Conservation (phyloP, 2,797 vertebrate genomes). For the Carapus acus region DNA sequence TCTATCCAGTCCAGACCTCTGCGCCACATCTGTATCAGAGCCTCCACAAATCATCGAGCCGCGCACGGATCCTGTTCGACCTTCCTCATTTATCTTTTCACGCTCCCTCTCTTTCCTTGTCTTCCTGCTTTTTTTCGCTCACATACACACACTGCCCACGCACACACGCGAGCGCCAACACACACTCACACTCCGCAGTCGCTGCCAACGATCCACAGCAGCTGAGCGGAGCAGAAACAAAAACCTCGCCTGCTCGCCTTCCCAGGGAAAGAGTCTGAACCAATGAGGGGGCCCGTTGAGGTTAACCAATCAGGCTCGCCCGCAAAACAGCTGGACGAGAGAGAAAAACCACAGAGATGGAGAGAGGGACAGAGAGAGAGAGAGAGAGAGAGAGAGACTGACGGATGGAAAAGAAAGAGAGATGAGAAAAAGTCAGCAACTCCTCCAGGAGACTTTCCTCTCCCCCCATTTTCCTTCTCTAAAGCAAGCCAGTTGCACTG, state of each 20-base stretch:
- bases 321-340: slow-evolving; percentile 59
- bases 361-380: no score
- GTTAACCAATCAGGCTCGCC: slow-evolving; percentile 52
- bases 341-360: slow-evolving; percentile 47
- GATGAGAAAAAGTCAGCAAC: slow-evolving; percentile 48
- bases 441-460: slow-evolving; percentile 45
- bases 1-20: slow-evolving; percentile 27
- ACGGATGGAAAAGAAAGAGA: slow-evolving; percentile 44
- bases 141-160: slow-evolving; percentile 16
- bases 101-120: slow-evolving; percentile 48
- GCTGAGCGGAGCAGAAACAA: slow-evolving; percentile 45
- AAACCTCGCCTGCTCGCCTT: slow-evolving; percentile 34
- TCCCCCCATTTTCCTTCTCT: slow-evolving; percentile 31
- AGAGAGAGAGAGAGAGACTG: slow-evolving; percentile 1
- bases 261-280: slow-evolving; percentile 42
- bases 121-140: slow-evolving; percentile 33
- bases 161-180: slow-evolving; percentile 39
- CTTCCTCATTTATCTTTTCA: slow-evolving; percentile 49
- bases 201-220: slow-evolving; percentile 34
- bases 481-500: slow-evolving; percentile 19
- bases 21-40: slow-evolving; percentile 52
- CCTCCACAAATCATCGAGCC: slow-evolving; percentile 43
- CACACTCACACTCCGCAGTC: slow-evolving; percentile 46
- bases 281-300: slow-evolving; percentile 50
- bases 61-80: slow-evolving; percentile 34